phyloP scores from a whole-genome alignment of 2,888 invertebrate species.

The Pammene fasciana region DNA sequence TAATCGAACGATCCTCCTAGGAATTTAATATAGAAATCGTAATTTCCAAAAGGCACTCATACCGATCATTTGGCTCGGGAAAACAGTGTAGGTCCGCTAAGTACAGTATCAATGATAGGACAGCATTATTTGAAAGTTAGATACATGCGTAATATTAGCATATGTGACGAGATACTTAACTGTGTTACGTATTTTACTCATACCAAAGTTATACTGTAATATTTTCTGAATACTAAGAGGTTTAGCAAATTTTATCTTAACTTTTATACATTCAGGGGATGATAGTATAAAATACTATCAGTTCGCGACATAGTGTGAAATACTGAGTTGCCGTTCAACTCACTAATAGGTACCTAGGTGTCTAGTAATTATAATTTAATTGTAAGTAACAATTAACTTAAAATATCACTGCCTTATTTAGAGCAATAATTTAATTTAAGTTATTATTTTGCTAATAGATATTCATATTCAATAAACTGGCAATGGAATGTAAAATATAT shows the following conservation, averaged over 20 bases:
- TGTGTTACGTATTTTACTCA: background rate
- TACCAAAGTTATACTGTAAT: background rate
- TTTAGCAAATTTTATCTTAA: background rate
- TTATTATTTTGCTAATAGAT: constrained; percentile 14
- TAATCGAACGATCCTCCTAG: background rate
- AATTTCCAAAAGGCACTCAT: background rate
- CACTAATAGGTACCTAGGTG: background rate
- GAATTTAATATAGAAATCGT: constrained; percentile 1
- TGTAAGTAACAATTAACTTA: constrained; percentile 29
- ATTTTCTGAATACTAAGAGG: background rate
- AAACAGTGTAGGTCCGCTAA: background rate
- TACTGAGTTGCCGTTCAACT: background rate
- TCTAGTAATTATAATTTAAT: constrained; percentile 7
- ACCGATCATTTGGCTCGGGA: background rate
- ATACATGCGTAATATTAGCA: background rate
- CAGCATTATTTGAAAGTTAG: background rate
- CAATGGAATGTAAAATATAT: constrained; percentile 3
- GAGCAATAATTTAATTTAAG: constrained; percentile 30
- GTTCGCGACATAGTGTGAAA: background rate
- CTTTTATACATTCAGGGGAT: background rate
- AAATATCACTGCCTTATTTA: constrained; percentile 32
- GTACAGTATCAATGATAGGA: background rate
- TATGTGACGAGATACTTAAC: constrained; percentile 6
- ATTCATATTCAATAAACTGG: background rate
- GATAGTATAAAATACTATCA: constrained; percentile 1